phyloP scores from a whole-genome alignment of 2,888 invertebrate species.

The Quadriops clusia region DNA sequence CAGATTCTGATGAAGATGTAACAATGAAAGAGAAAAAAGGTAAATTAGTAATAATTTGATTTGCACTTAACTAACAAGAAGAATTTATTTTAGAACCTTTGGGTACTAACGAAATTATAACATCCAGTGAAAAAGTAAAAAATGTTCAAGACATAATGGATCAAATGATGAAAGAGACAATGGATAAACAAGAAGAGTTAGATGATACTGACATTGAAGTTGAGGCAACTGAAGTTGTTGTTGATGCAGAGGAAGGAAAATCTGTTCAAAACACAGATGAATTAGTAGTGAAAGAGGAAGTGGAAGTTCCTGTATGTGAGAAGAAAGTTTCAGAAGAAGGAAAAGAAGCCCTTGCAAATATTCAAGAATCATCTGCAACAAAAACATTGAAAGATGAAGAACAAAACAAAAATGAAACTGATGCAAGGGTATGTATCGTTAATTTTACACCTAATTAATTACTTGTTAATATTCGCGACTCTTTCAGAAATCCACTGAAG shows the following conservation, averaged over 20 bases:
- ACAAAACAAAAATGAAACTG: too few species aligned
- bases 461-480: conserved; percentile 2
- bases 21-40: conserved; percentile 7
- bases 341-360: too few species aligned
- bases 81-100: too few species aligned
- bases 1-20: conserved; percentile 23
- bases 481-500: conserved; percentile 21
- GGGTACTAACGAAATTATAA: too few species aligned
- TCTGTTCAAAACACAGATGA: conserved; percentile 21
- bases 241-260: conserved; percentile 10
- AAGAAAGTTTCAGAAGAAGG: conserved; percentile 35
- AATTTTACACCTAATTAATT: not conserved
- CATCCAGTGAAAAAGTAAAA: conserved; percentile 13
- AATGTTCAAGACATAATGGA: conserved; percentile 38
- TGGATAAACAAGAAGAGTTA: conserved; percentile 28
- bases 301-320: conserved; percentile 21
- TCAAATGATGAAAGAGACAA: conserved; percentile 38
- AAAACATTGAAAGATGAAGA: too few species aligned
- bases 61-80: too few species aligned
- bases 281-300: conserved; percentile 14
- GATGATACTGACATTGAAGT: conserved; percentile 27
- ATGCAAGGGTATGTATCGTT: conserved; percentile 21
- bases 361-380: too few species aligned
- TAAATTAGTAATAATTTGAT: too few species aligned
- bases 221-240: conserved; percentile 14